Base-by-base conservation (phyloP, 2,113 vertebrate species). In the Nematolebias whitei region DNA sequence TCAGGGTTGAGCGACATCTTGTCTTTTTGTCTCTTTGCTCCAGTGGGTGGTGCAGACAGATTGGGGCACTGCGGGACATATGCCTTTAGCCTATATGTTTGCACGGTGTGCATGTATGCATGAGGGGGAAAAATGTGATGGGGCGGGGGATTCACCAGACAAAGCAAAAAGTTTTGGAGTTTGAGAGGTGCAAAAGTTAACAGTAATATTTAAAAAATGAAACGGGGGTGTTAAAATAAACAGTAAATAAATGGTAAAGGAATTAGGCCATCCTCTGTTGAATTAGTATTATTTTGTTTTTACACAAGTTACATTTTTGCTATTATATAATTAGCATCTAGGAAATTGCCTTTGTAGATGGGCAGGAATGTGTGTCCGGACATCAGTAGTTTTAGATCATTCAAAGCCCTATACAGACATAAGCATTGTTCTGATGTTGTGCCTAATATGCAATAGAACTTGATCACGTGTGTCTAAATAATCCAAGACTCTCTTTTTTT, bases 1-100 rank as follows among this genome's bases (percentile, higher is more conserved):
- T 89, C 85, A 87, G 70, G 79, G 65, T 85, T 89, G 84, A 90
- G 67, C 80, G 84, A 82, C 74, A 78, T 68, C 78, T 67, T 68
- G 80, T 72, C 80, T 63, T 75, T 64, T 58, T 59, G 61, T 62
- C 55, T 87, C 61, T 86, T 71, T 85, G 86, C 80, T 89, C 56
- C 76, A 79, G 52, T 85, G 74, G 80, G 72, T 79, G 86, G 71
- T 79, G 57, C 51, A 51, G 74, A 67, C 63, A 79, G 66, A 69
- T 68, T 77, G 72, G 72, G 52, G 41, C 78, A 71, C 74, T 80
- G 71, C 12, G 1, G 55, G 67, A 47, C 29, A 44, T 41, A n/a
- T 48, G 22, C 55, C 32, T 57, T 51, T 60, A 51, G 22, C 55
- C 32, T 57, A 54, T 60, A 51, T 53, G 24, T 72, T 44, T 24